Base-by-base conservation (phyloP, 2,113 vertebrate species). In the Chaetodon trifascialis region DNA sequence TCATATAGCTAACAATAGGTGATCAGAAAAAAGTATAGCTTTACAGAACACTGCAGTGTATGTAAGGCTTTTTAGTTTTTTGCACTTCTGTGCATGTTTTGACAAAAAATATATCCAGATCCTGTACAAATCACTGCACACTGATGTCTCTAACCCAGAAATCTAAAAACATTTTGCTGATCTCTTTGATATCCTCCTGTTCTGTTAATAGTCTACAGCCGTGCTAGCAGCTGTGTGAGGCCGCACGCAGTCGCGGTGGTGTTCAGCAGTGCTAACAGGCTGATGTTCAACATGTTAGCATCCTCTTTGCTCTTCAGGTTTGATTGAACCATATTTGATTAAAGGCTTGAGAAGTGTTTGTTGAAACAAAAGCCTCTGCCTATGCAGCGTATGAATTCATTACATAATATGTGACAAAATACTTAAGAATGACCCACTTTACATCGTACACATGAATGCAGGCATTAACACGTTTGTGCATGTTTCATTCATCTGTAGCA, bases 281-380 rank as follows among this genome's bases (percentile, higher is more conserved):
- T 44, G 42, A 44, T 44, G 42, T 11, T 44, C 10, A 11, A 44
- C 11, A 44, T 1, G 9, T 30, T 30, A 30, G 30, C 30, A 30
- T 30, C 30, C 30, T 30, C 9, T 17, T 38, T 58, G 7, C 1
- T 38, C 6, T 8, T 59, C 12, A 56, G 25, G 52, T 67, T 58
- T 36, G 25, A 8, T 11, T 7, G 4, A 38, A 68, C 11, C n/a
- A 4, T 46, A 4, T 69, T 60, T 42, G 44, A 44, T 70, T 62
- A 79, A 60, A 42, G 46, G 76, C 36, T 49, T 60, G 55, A 51
- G 21, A 42, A 30, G 2, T 66, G n/a, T 78, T 78, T 46, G 19
- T 60, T 60, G 21, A 70, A 30, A 69, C 46, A 4, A 51, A 74
- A 30, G 7, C 63, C 59, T 76, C 7, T n/a, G 11, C 14, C 21